Conservation (phyloP, 1,140 invertebrate genomes). For the Zophobas morio region DNA sequence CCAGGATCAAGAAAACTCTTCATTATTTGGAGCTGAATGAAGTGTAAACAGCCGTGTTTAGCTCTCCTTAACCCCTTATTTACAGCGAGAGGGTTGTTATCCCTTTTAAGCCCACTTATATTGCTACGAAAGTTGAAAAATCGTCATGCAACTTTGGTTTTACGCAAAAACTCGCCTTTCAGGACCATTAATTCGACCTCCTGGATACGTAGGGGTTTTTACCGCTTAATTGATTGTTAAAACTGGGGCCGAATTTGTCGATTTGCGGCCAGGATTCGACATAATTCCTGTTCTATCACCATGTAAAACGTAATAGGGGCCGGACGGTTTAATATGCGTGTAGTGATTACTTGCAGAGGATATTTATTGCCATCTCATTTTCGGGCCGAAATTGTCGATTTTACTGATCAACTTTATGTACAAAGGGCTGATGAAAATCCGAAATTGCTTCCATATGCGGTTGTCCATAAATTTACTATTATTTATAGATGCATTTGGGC, state of each 20-base stretch:
- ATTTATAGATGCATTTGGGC: background rate
- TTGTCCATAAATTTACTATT: background rate
- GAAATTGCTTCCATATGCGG: background rate
- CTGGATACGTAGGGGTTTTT: background rate
- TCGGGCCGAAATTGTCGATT: background rate
- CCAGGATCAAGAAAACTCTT: conserved; percentile 22
- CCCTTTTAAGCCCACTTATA: background rate
- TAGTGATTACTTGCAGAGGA: background rate
- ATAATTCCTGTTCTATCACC: conserved; percentile 1
- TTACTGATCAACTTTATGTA: background rate
- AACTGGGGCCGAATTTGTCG: background rate
- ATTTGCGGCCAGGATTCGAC: background rate
- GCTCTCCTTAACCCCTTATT: conserved; percentile 16
- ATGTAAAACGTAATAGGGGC: conserved; percentile 5
- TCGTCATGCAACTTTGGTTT: background rate
- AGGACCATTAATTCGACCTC: too few species aligned
- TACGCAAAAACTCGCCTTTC: background rate
- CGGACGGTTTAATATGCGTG: conserved; percentile 9
- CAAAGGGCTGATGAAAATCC: background rate
- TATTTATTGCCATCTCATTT: conserved; percentile 11
- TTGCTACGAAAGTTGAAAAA: background rate
- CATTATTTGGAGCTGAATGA: conserved; percentile 8
- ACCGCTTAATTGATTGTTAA: background rate
- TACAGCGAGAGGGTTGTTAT: background rate
- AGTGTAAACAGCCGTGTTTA: conserved; percentile 25